Conservation (phyloP, 35 echinoderm and acorn worm species). For the Diadema setosum region DNA sequence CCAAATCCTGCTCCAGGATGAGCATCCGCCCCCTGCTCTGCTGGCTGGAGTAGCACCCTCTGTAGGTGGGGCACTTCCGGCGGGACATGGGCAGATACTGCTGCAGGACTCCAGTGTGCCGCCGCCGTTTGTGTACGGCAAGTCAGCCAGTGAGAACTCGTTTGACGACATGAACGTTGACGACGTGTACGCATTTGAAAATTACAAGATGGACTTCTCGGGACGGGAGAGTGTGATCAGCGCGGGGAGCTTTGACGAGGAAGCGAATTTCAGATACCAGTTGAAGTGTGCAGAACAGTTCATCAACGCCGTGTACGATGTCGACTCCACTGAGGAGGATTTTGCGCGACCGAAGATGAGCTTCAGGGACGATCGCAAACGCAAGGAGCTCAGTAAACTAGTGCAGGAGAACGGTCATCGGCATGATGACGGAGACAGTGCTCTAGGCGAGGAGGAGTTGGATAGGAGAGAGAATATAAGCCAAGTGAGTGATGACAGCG, state of each 20-base stretch:
- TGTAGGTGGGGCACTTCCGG: neutral
- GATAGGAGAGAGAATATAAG: neutral
- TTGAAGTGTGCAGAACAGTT: conserved; percentile 81
- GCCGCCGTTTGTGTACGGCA: conserved; percentile 71
- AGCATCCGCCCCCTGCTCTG: conserved; percentile 51
- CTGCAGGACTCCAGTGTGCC: conserved; percentile 86
- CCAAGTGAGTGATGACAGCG: neutral
- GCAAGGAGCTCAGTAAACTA: neutral
- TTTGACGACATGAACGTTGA: conserved; percentile 36
- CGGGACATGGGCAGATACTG: conserved; percentile 62
- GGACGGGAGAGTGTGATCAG: conserved; percentile 33
- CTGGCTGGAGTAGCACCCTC: neutral
- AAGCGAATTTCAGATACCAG: conserved; percentile 52
- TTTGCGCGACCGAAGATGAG: conserved; percentile 55
- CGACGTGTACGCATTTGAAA: conserved; percentile 1
- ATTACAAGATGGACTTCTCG: conserved; percentile 16
- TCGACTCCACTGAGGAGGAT: conserved; percentile 60
- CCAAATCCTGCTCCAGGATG: conserved; percentile 76
- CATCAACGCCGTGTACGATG: conserved; percentile 74
- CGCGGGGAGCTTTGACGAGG: conserved; percentile 45
- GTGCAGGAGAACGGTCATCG: neutral
- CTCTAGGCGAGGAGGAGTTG: neutral
- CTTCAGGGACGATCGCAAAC: neutral
- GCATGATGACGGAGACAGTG: neutral
- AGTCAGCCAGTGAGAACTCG: conserved; percentile 38